Base-by-base conservation (phyloP, 92 coral and sea anemone genomes). In the Zoanthus sociatus region DNA sequence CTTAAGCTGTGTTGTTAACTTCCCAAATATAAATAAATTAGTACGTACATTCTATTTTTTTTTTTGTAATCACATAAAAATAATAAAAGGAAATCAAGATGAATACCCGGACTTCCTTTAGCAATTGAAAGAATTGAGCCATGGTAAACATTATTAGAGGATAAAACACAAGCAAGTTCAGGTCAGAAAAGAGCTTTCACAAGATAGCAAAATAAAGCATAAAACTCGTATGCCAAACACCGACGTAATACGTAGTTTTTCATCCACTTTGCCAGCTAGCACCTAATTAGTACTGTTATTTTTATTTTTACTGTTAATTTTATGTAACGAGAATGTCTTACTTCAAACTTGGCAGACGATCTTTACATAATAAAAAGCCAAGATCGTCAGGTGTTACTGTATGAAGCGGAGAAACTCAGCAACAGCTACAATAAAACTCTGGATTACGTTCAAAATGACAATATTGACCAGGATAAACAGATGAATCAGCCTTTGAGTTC, bases 321-420 rank as follows among this genome's bases (percentile, higher is more conserved):
- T 0, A 12, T 1, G 7, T 51, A 53, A 77, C 64, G 13, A 20
- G 18, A 6, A 14, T 54, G 13, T 79, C 46, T 81, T 50, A 64
- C 3, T 44, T 18, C 12, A 11, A 16, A 64, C 44, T 81, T 20
- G 7, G 66, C 85, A 81, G 85, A 81, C 66, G 85, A 81, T 66
- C 85, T 81, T 67, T 81, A 81, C 63, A 81, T 81, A 14, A 81
- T 81, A 81, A 81, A 81, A 53, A 81, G 85, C 64, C 32, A 66
- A 50, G 85, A 81, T 15, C 85, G 85, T 20, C n/a, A 81, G 61
- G 66, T 17, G 18, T 42, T 81, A 64, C 63, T 81, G 11, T 8
- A 16, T 11, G 75, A 21, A 26, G 75, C 85, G 44, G 26, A 15
- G 16, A 53, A 81, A 47, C 76, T 81, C 1, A 7, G 26, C 60